These are phyloP conservation scores for Protonemura montana DNA, from an alignment of 2,888 invertebrate genomes.

Conservation along the genomic window DNA sequence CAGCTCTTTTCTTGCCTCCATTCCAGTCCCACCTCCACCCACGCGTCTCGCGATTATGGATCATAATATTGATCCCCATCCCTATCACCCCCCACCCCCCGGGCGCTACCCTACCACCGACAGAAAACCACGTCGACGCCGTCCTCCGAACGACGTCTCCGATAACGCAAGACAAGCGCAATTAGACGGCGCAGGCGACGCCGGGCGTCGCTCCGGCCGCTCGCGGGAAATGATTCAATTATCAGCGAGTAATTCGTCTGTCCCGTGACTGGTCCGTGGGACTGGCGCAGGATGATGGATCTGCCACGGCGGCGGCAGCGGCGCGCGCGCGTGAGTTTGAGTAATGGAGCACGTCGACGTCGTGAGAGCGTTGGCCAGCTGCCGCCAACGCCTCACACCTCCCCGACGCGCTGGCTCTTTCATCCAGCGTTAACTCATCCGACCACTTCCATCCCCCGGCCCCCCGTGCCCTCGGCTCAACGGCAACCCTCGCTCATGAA, in stretches of 20 bases:
- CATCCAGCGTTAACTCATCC: conserved; percentile 2
- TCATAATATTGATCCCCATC: background rate
- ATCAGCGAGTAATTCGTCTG: background rate
- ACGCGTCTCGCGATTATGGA: background rate
- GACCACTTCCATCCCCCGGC: background rate
- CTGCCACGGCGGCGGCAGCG: too few species aligned
- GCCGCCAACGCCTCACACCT: background rate
- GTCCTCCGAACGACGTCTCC: background rate
- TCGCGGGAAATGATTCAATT: conserved; percentile 14
- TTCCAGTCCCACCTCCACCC: background rate
- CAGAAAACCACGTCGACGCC: background rate
- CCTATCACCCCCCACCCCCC: too few species aligned
- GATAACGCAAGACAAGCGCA: background rate
- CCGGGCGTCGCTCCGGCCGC: background rate
- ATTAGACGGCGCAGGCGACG: background rate
- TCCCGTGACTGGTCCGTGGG: conserved; percentile 26
- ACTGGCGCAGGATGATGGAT: conserved; percentile 23
- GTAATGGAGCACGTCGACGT: background rate
- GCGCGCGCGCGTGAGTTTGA: background rate
- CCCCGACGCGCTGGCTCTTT: background rate
- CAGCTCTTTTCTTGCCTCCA: background rate
- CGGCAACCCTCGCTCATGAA: conserved; percentile 2
- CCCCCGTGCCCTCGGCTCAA: background rate
- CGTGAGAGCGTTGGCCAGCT: conserved; percentile 20
- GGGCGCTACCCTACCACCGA: too few species aligned